Evolutionary conservation across 1,140 invertebrate species (phyloP).

Genomic region (Littorina saxatilis): DNA sequence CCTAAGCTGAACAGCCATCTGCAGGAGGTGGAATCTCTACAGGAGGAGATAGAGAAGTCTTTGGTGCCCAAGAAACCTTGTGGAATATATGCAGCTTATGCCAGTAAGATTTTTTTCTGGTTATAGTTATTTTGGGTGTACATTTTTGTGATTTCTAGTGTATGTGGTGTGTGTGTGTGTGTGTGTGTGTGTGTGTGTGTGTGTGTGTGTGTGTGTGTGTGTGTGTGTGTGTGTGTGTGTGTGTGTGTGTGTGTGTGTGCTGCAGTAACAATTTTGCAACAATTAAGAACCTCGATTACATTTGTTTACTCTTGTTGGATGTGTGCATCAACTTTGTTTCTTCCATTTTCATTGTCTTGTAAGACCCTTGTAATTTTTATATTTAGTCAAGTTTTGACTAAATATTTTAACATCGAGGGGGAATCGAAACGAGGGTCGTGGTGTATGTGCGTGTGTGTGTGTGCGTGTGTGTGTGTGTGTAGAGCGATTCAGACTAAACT

Average conservation of each 20-base stretch:
- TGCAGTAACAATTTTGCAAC: background rate
- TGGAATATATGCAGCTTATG: slow-evolving; percentile 63
- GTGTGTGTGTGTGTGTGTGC: background rate
- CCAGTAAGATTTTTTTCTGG: slow-evolving; percentile 53
- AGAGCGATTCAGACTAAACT: too few relatives aligned
- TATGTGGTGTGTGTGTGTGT: background rate
- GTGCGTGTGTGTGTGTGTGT: too few relatives aligned
- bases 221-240: background rate
- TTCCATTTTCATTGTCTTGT: too few relatives aligned
- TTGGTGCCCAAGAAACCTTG: slow-evolving; percentile 83
- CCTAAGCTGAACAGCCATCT: background rate
- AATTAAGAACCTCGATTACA: too few relatives aligned
- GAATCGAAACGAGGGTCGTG: too few relatives aligned
- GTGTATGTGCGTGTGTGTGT: too few relatives aligned
- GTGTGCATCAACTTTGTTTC: too few relatives aligned
- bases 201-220: slow-evolving; percentile 17
- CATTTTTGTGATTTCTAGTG: background rate
- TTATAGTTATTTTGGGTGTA: too few relatives aligned
- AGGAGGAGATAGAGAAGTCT: slow-evolving; percentile 79
- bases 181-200: slow-evolving; percentile 19
- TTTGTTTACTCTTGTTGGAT: too few relatives aligned
- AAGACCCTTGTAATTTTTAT: too few relatives aligned
- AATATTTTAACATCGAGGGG: too few relatives aligned
- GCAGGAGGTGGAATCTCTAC: slow-evolving; percentile 62
- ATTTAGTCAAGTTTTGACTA: too few relatives aligned